A percentile compares a stretch with the other conserved stretches of the same genome.
phyloP scores from a whole-genome alignment of 2,888 invertebrate species.

The Scaptodrosophila latifasciaeformis region DNA sequence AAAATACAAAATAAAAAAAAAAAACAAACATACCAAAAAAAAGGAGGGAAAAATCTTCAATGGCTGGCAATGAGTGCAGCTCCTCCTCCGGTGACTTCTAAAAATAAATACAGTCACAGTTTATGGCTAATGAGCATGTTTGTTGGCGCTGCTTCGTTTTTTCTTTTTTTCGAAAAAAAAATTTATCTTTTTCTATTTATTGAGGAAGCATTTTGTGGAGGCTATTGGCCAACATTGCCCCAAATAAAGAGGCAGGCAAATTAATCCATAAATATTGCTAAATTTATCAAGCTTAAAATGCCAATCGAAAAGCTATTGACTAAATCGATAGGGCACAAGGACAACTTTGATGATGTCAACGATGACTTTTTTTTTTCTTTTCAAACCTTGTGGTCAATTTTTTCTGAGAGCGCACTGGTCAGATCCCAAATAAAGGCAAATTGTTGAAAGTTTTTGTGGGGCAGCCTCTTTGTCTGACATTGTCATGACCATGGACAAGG shows the following conservation, averaged over 20 bases:
- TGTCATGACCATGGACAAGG: conserved; percentile 31
- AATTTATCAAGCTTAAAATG: conserved; percentile 31
- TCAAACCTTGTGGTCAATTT: no score
- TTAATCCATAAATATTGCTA: conserved; percentile 23
- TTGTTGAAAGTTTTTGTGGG: conserved; percentile 1
- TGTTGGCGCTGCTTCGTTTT: no score
- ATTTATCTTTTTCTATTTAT: background rate
- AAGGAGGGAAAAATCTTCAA: background rate
- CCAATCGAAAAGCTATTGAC: no score
- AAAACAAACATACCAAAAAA: background rate
- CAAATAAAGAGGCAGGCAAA: conserved; percentile 4
- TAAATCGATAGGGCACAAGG: background rate
- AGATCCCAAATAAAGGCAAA: background rate
- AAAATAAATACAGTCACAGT: background rate
- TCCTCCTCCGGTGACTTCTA: background rate
- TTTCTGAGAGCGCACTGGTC: no score
- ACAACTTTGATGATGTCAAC: no score
- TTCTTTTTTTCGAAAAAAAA: no score
- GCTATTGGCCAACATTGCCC: conserved; percentile 15
- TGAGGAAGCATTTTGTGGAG: background rate
- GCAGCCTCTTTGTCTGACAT: no score
- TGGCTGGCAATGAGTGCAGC: no score
- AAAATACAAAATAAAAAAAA: conserved; percentile 24
- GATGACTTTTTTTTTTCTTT: no score
- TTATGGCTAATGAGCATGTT: background rate